phyloP scores from a whole-genome alignment of 2,797 vertebrate genomes.

The Echeneis naucrates region DNA sequence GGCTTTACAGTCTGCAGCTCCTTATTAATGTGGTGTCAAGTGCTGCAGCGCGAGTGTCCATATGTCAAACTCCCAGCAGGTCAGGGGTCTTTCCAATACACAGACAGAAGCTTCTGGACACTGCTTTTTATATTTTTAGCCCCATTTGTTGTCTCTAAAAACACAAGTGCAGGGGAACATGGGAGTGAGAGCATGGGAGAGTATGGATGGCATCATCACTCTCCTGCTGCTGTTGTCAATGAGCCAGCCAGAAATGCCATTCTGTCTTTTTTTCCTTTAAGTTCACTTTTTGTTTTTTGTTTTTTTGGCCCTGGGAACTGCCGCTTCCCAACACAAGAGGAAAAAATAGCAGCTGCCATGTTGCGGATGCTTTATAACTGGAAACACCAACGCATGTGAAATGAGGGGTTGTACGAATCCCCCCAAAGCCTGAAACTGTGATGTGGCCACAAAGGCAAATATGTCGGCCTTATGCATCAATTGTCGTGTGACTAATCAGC shows the following conservation, averaged over 20 bases:
- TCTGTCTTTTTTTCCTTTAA: constrained; percentile 23
- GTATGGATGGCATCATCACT: constrained; percentile 60
- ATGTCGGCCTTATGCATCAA: background rate
- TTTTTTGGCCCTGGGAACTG: constrained; percentile 54
- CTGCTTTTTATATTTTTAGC: constrained; percentile 60
- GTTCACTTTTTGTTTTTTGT: constrained; percentile 12
- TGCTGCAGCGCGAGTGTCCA: constrained; percentile 27
- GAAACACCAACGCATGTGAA: no score
- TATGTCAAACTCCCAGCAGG: constrained; percentile 57
- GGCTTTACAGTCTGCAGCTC: constrained; percentile 19
- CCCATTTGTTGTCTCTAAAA: constrained; percentile 73
- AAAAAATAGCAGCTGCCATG: constrained; percentile 58
- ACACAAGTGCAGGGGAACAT: constrained; percentile 65
- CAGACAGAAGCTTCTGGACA: constrained; percentile 31
- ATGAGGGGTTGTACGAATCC: background rate
- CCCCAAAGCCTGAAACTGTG: background rate
- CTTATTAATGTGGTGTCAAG: constrained; percentile 40
- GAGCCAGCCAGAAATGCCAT: constrained; percentile 67
- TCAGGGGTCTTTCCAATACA: constrained; percentile 37
- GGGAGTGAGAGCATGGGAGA: constrained; percentile 73
- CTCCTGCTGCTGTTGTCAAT: constrained; percentile 61
- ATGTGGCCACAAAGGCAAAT: no score
- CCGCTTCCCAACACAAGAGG: constrained; percentile 49
- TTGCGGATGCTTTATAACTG: constrained; percentile 35
- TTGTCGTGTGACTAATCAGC: constrained; percentile 10